phyloP scores from a whole-genome alignment of 2,797 vertebrate species.

The Tapirus indicus region DNA sequence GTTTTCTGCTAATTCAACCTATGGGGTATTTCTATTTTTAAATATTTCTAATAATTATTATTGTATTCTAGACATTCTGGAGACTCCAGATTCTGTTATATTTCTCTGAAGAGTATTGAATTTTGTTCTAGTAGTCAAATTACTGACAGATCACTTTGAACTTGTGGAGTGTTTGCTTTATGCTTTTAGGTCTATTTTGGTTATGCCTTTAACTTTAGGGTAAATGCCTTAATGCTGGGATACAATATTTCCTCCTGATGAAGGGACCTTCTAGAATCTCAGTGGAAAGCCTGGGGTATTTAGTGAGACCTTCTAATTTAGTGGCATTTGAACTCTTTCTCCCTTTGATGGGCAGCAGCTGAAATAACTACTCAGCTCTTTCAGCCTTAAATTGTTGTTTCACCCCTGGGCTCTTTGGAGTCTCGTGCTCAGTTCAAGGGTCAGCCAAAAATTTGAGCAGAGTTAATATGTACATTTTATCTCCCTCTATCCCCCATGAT shows the following conservation, averaged over 20 bases:
- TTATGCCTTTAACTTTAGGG: background rate
- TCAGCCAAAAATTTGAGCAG: background rate
- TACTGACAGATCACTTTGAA: background rate
- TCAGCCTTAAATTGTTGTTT: background rate
- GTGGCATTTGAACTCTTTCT: background rate
- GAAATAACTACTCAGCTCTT: background rate
- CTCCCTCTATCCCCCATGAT: too few species aligned
- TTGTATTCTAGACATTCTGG: background rate
- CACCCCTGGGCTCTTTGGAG: background rate
- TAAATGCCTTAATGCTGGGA: background rate
- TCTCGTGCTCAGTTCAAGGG: background rate
- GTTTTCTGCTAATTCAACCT: background rate
- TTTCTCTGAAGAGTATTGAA: slow-evolving; percentile 17
- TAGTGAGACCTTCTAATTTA: background rate
- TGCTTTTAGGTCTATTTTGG: background rate
- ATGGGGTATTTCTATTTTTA: background rate
- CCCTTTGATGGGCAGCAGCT: background rate
- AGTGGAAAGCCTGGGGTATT: background rate
- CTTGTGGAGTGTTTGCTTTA: background rate
- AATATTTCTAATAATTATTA: background rate
- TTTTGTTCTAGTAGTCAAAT: background rate
- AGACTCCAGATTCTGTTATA: background rate
- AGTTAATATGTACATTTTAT: background rate
- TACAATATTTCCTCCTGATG: background rate
- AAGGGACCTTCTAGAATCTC: background rate